Conservation (phyloP, 2,113 vertebrate species). For the Mus musculus region DNA sequence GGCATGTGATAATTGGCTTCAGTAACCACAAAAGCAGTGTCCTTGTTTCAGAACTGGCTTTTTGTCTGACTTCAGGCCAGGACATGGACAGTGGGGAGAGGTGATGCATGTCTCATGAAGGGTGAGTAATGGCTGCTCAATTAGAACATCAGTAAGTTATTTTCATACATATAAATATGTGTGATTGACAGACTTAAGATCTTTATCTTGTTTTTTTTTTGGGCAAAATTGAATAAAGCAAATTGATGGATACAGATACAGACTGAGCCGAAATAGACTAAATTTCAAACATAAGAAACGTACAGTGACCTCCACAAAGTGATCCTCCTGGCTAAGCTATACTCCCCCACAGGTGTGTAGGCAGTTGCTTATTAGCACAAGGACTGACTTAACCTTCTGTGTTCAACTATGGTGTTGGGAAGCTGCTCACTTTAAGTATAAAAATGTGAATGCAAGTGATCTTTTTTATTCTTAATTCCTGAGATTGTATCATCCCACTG, state of each 20-base stretch:
- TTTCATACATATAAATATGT: slow-evolving; percentile 27
- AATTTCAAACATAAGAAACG: slow-evolving; percentile 9
- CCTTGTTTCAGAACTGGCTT: background rate
- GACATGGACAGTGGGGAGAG: background rate
- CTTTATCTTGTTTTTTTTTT: slow-evolving; percentile 61
- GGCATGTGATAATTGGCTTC: background rate
- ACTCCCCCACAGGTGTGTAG: slow-evolving; percentile 48
- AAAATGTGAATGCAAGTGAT: slow-evolving; percentile 66
- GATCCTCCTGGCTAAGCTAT: slow-evolving; percentile 71
- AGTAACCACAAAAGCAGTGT: background rate
- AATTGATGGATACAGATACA: slow-evolving; percentile 60
- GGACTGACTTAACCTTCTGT: slow-evolving; percentile 62
- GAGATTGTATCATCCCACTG: slow-evolving; percentile 57
- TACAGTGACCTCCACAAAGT: slow-evolving; percentile 48
- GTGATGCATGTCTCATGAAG: background rate
- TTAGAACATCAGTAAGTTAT: slow-evolving; percentile 78
- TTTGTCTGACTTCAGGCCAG: slow-evolving; percentile 11
- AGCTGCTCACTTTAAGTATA: slow-evolving; percentile 59
- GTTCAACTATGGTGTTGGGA: slow-evolving; percentile 61
- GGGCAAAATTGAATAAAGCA: slow-evolving; percentile 36
- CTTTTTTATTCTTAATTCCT: slow-evolving; percentile 75
- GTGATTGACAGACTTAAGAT: slow-evolving; percentile 67
- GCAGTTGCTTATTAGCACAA: background rate
- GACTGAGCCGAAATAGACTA: slow-evolving; percentile 35
- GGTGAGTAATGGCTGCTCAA: slow-evolving; percentile 60